Evolutionary conservation across 1,140 invertebrate genomes (phyloP).

Genomic region (Radopholus similis): DNA sequence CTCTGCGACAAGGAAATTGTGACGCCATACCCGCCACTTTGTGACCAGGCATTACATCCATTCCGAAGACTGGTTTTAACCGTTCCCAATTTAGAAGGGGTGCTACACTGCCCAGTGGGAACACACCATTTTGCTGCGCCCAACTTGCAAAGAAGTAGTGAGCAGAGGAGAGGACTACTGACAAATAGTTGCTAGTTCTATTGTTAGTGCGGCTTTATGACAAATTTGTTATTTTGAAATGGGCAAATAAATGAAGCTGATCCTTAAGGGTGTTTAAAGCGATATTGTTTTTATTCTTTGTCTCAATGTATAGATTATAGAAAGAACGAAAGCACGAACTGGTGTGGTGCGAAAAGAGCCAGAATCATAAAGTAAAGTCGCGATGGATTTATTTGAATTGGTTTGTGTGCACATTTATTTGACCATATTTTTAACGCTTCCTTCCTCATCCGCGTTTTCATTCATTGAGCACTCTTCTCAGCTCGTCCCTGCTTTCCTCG

Average conservation of each 20-base stretch:
- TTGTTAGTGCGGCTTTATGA: constrained; percentile 7
- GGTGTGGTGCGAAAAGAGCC: too few species aligned
- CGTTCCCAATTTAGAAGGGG: constrained; percentile 70
- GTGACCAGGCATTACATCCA: constrained; percentile 67
- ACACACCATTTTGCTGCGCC: constrained; percentile 92
- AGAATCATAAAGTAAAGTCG: not conserved
- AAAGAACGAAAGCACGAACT: too few species aligned
- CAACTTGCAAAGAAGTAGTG: constrained; percentile 85
- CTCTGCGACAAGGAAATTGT: constrained; percentile 91
- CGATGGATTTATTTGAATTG: not conserved
- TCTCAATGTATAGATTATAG: not conserved
- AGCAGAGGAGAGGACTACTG: constrained; percentile 43
- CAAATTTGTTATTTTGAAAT: not conserved
- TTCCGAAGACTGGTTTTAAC: not conserved
- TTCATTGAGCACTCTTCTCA: not conserved
- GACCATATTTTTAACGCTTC: too few species aligned
- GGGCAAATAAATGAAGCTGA: not conserved
- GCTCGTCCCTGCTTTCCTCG: not conserved
- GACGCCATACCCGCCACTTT: constrained; percentile 93
- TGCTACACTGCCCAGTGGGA: constrained; percentile 99
- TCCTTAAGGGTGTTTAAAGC: not conserved
- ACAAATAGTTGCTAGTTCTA: not conserved
- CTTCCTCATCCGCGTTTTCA: too few species aligned
- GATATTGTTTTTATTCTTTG: not conserved
- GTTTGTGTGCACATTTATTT: too few species aligned